Evolutionary conservation across 2,113 vertebrate genomes (phyloP).

Genomic region (Azemiops feae): DNA sequence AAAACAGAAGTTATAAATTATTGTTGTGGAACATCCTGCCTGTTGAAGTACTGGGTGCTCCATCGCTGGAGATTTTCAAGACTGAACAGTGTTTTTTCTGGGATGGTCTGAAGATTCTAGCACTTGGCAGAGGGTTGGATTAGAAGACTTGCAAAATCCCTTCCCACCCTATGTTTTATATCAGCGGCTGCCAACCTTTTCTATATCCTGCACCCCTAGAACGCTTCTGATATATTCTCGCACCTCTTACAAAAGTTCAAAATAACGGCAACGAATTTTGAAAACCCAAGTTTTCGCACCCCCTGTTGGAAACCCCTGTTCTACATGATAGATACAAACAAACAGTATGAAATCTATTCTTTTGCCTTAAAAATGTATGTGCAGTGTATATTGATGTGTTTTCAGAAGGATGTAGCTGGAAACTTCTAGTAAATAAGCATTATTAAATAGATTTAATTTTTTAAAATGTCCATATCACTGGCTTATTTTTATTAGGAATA

Average conservation of each 20-base stretch:
- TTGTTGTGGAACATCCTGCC: not conserved
- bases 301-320: no score
- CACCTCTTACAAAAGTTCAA: no score
- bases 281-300: no score
- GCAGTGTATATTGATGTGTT: not conserved
- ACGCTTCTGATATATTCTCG: no score
- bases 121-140: not conserved
- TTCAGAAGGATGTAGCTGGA: not conserved
- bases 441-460: not conserved
- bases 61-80: not conserved
- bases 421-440: not conserved
- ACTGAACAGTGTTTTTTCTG: not conserved
- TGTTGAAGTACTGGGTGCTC: not conserved
- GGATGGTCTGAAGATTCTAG: not conserved
- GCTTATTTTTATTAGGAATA: slow-evolving; percentile 79
- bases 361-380: not conserved
- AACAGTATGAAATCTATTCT: not conserved
- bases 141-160: not conserved
- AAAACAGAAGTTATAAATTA: not conserved
- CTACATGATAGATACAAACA: not conserved
- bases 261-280: no score
- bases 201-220: no score
- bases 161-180: not conserved
- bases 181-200: no score
- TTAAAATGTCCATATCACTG: not conserved